These are phyloP conservation scores for Mormyrus iriodes DNA, from an alignment of 2,113 vertebrate genomes.

Conservation along the genomic window DNA sequence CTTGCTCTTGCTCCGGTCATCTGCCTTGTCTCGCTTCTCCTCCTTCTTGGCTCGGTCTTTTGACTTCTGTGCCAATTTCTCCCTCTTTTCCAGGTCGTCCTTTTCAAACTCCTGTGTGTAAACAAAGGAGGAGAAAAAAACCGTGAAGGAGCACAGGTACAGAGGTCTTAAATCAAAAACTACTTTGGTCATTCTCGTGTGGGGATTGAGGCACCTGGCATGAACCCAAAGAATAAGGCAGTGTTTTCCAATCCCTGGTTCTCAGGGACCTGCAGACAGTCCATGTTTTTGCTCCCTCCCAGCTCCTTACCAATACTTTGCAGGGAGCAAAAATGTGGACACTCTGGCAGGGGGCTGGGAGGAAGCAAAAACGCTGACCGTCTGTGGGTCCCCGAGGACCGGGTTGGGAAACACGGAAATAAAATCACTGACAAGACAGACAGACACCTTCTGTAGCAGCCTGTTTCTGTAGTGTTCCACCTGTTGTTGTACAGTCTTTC, in stretches of 20 bases:
- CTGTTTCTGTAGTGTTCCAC: conserved; percentile 68
- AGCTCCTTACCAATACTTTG: background rate
- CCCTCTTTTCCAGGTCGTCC: conserved; percentile 55
- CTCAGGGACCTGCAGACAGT: background rate
- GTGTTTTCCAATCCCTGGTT: background rate
- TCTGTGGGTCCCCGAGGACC: background rate
- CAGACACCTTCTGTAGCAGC: conserved; percentile 62
- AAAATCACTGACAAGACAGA: background rate
- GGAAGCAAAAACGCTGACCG: background rate
- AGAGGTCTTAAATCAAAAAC: background rate
- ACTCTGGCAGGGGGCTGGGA: background rate
- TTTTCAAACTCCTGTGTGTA: conserved; percentile 62
- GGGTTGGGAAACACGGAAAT: background rate
- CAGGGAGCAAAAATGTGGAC: background rate
- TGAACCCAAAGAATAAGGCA: background rate
- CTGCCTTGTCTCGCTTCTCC: conserved; percentile 46
- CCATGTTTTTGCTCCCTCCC: background rate
- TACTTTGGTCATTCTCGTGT: background rate
- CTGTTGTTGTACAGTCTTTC: conserved; percentile 61
- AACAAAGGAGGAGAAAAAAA: background rate
- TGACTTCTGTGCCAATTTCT: conserved; percentile 44
- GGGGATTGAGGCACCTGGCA: background rate
- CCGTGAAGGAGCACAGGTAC: too few species aligned
- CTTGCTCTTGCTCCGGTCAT: conserved; percentile 41
- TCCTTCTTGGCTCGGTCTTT: conserved; percentile 58